Base-by-base conservation (phyloP, 2,113 vertebrate species). In the Pitta sordida region DNA sequence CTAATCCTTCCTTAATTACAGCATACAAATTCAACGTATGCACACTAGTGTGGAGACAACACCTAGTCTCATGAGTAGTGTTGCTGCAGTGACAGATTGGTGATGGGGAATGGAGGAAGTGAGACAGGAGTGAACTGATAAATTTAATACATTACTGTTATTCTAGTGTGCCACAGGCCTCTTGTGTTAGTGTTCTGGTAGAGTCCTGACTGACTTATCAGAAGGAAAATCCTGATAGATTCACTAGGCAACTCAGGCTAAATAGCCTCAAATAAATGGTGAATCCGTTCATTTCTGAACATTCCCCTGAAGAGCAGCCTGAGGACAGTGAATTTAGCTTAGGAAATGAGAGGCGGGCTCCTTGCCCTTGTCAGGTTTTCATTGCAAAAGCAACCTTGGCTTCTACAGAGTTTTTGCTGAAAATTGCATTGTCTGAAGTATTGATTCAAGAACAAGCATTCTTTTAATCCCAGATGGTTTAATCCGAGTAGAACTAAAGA, bases 1-100 rank as follows among this genome's bases (percentile, higher is more conserved):
- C 15, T 88, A 90, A 94, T 83, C 59, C 84, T 83, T 88, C 55
- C 58, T 75, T 76, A 90, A 93, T 85, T 90, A 71, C 21, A 56
- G 41, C 0, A 2, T 53, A 44, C 22, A 93, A 90, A 82, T 71
- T 56, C 3, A 2, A 36, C 49, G 27, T 64, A 17, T 55, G 23
- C 32, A 43, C 27, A 17, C 30, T 29, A 55, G 22, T 5, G 6
- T 39, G 30, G 32, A 51, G 51, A 18, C 41, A 74, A 32, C 65
- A 55, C 16, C 26, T 68, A 9, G 1, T 74, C 24, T 53, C 49
- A 44, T 0, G 3, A n/a, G 17, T 44, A 58, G 55, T 22, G 22
- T 34, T 95, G 58, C 62, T 77, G 11, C 68, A 73, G 46, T 34
- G 39, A 59, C 78, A 83, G 51, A 23, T 36, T 36, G 32, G 10